Evolutionary conservation across 2,797 vertebrate species (phyloP).

Genomic region (Echiichthys vipera): DNA sequence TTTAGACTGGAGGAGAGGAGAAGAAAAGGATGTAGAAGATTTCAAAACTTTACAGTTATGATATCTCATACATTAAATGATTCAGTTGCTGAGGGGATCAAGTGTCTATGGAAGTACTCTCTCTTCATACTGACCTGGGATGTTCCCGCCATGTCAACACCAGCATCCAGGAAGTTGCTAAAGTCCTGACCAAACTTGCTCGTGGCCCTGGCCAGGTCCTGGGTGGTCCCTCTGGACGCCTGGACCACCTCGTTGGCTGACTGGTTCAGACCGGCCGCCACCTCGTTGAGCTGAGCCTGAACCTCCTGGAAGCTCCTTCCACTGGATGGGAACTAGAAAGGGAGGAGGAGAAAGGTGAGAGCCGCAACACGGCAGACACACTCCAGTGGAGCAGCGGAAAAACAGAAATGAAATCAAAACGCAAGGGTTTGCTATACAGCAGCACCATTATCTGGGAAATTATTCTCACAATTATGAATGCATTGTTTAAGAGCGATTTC

Average conservation of each 20-base stretch:
- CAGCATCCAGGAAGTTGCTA: constrained; percentile 93
- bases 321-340: constrained; percentile 91
- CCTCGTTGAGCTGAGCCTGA: constrained; percentile 91
- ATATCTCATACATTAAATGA: too few relatives aligned
- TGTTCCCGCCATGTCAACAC: constrained; percentile 97
- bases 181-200: constrained; percentile 97
- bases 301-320: constrained; percentile 95
- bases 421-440: neutral
- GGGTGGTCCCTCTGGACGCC: constrained; percentile 92
- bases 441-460: neutral
- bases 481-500: too few relatives aligned
- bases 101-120: neutral
- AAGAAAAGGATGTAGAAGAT: neutral
- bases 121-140: constrained; percentile 85
- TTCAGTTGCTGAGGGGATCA: too few relatives aligned
- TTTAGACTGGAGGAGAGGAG: constrained; percentile 85
- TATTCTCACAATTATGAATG: neutral
- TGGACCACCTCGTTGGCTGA: constrained; percentile 97
- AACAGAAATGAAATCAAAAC: neutral
- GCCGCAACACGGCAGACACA: too few relatives aligned
- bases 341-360: neutral
- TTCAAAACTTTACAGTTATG: neutral
- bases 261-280: constrained; percentile 93
- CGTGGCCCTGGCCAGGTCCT: constrained; percentile 92
- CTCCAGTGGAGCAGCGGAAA: neutral